phyloP scores from a whole-genome alignment of 2,113 vertebrate species.

The Eupsittula cactorum region DNA sequence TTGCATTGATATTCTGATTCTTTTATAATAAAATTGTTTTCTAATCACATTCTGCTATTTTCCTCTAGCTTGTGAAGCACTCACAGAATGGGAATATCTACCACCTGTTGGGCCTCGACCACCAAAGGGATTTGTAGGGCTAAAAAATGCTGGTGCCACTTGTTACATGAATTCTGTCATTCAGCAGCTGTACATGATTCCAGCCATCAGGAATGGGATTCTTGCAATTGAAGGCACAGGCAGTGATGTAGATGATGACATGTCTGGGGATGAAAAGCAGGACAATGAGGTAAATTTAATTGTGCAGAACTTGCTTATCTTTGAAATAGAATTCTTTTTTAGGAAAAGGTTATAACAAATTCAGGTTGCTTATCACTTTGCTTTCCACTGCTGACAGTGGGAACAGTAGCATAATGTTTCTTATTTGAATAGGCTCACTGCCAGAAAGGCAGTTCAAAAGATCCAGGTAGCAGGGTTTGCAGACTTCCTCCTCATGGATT shows the following conservation, averaged over 20 bases:
- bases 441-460: not conserved
- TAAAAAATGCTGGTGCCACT: constrained; percentile 98
- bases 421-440: not conserved
- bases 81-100: constrained; percentile 98
- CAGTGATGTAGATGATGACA: constrained; percentile 97
- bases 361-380: not conserved
- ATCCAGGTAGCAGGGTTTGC: not conserved
- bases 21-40: not conserved
- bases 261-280: constrained; percentile 98
- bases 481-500: not conserved
- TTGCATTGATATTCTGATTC: not conserved
- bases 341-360: not conserved
- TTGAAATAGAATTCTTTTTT: not conserved
- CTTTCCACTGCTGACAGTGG: not conserved
- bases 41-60: not conserved
- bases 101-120: constrained; percentile 96
- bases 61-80: constrained; percentile 89
- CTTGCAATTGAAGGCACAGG: constrained; percentile 97
- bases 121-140: constrained; percentile 96
- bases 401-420: not conserved
- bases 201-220: constrained; percentile 96
- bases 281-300: constrained; percentile 90
- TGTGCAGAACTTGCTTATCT: not conserved
- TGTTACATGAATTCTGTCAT: constrained; percentile 99
- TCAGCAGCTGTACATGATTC: constrained; percentile 99